Evolutionary conservation across 2,113 vertebrate species (phyloP).

Genomic region (Neogobius melanostomus): DNA sequence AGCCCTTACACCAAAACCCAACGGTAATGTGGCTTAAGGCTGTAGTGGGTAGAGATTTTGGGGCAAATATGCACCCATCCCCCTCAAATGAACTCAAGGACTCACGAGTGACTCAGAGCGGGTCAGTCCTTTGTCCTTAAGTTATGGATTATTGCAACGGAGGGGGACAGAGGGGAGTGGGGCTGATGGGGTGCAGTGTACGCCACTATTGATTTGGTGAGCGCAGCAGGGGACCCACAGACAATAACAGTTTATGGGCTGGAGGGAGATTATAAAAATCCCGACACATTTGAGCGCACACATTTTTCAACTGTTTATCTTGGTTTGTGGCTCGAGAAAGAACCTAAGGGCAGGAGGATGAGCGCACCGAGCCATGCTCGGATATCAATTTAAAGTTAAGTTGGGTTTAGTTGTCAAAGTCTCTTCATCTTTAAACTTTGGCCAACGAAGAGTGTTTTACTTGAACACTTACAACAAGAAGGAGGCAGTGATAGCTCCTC

Average conservation of each 20-base stretch:
- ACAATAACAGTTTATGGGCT: conserved; percentile 34
- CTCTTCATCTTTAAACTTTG: conserved; percentile 1
- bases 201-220: conserved; percentile 56
- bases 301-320: conserved; percentile 14
- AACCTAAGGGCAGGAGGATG: background rate
- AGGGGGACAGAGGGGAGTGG: background rate
- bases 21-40: background rate
- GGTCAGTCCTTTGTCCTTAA: conserved; percentile 64
- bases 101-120: conserved; percentile 32
- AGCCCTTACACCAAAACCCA: background rate
- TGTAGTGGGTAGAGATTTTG: background rate
- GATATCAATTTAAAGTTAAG: background rate
- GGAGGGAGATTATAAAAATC: conserved; percentile 27
- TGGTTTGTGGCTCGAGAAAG: background rate
- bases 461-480: background rate
- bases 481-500: background rate
- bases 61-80: background rate
- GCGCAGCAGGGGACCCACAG: conserved; percentile 51
- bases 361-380: background rate
- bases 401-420: conserved; percentile 20
- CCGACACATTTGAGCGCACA: conserved; percentile 7
- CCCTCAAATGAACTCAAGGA: conserved; percentile 23
- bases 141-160: conserved; percentile 66
- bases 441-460: background rate
- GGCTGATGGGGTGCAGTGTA: conserved; percentile 11